A percentile compares a stretch with the other conserved stretches of the same genome.
Conservation (phyloP, 2,888 invertebrate species). For the Drosophila kambysellisi region DNA sequence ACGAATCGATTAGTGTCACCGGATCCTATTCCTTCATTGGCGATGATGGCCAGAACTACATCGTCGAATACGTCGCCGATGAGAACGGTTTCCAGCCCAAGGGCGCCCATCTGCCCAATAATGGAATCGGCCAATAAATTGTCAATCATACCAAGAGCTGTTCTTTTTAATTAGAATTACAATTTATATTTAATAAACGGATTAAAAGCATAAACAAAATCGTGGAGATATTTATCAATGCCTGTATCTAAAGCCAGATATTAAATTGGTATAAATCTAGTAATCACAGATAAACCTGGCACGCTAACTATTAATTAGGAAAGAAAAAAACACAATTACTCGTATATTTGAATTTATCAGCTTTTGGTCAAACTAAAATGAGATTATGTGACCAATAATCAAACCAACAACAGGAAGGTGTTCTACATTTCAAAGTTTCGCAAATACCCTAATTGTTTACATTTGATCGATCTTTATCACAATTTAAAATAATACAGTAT, state of each 20-base stretch:
- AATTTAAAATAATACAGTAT: no score
- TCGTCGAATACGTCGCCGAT: constrained; percentile 86
- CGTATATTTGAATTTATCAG: background rate
- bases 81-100: constrained; percentile 85
- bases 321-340: background rate
- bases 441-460: no score
- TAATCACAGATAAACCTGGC: background rate
- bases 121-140: constrained; percentile 59
- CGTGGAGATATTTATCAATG: background rate
- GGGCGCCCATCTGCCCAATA: constrained; percentile 82
- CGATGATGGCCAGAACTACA: constrained; percentile 87
- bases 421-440: no score
- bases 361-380: constrained; percentile 36
- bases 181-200: constrained; percentile 60
- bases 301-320: background rate
- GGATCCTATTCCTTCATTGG: constrained; percentile 87
- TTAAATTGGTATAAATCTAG: background rate
- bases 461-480: no score
- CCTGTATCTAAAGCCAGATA: no score
- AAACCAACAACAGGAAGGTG: no score
- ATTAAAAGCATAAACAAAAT: constrained; percentile 50
- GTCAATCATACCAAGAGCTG: constrained; percentile 67
- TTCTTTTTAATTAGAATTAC: constrained; percentile 63
- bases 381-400: background rate
- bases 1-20: constrained; percentile 86